Evolutionary conservation across 2,888 invertebrate genomes (phyloP).

Genomic region (Epirrita christyi): DNA sequence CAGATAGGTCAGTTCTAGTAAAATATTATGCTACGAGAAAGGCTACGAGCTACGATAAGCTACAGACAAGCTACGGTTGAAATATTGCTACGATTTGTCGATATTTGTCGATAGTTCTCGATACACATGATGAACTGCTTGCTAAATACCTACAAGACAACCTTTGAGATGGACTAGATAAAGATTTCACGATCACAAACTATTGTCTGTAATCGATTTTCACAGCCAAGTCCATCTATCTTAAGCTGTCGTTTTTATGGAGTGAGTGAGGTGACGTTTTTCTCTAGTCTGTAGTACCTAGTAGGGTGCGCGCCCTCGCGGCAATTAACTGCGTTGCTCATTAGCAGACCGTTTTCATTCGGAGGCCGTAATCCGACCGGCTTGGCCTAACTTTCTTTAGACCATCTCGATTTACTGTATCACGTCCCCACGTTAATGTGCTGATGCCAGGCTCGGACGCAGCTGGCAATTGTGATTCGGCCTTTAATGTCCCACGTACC

Average conservation of each 20-base stretch:
- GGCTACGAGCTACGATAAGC: background rate
- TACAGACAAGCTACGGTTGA: slow-evolving; percentile 6
- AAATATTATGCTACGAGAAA: slow-evolving; percentile 2
- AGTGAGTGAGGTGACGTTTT: slow-evolving; percentile 15
- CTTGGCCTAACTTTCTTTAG: slow-evolving; percentile 63
- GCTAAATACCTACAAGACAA: too few species aligned
- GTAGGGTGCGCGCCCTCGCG: slow-evolving; percentile 47
- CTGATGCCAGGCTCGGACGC: slow-evolving; percentile 54
- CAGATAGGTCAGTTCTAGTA: slow-evolving; percentile 27
- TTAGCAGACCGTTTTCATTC: slow-evolving; percentile 79
- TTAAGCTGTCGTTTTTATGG: background rate
- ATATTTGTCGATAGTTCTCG: too few species aligned
- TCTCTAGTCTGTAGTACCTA: slow-evolving; percentile 3
- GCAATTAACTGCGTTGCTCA: slow-evolving; percentile 78
- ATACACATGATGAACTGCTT: too few species aligned
- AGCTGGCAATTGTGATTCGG: slow-evolving; percentile 55
- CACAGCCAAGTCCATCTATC: background rate
- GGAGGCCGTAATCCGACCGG: slow-evolving; percentile 64
- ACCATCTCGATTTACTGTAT: slow-evolving; percentile 65
- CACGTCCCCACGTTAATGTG: slow-evolving; percentile 58
- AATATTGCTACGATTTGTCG: slow-evolving; percentile 6
- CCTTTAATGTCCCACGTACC: slow-evolving; percentile 48
- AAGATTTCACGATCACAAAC: background rate
- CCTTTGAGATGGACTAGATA: background rate
- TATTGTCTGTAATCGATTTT: background rate